Base-by-base conservation (phyloP, 1,140 invertebrate genomes). In the Thaumetopoea pityocampa region DNA sequence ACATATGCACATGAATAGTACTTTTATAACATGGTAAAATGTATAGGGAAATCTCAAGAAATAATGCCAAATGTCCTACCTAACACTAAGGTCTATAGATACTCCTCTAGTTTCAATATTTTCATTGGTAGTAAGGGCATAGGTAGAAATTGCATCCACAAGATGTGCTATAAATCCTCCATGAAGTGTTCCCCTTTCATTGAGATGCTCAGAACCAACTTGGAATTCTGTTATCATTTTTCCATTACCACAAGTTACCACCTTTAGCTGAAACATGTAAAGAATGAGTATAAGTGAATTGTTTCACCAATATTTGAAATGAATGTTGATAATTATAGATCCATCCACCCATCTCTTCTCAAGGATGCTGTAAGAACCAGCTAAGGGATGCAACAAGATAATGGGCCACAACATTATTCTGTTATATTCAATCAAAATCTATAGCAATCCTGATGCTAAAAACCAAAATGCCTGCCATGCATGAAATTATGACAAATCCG, bases 81-180 rank as follows among this genome's bases (percentile, higher is more conserved):
- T 81, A 6, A 85, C 55, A 63, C 77, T 81, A 3, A 85, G 58
- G 51, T 85, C 79, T 11, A 85, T 67, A 5, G 83, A 85, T 64
- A 89, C 92, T 18, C 94, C 92, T 40, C 90, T 66, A 3, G 67
- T 72, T 1, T 77, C 67, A 44, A 88, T 77, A 26, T 77, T 85
- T 10, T 89, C 88, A 43, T 89, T 81, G 0, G 92, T 91, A 60
- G 92, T 89, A 3, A 97, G 59, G 1, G 93, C 94, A 67, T 92
- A 90, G 0, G 94, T 94, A 3, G 96, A 96, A 7, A 97, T 73
- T 40, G 88, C 87, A 81, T 98, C 96, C 5, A 97, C 89, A 7
- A 97, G 61, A 2, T 93, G 92, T 5, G 92, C 90, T 5, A 92
- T 94, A 48, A 94, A 90, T 6, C 95, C 96, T 22, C 95, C 95